Conservation (phyloP, 2,797 vertebrate genomes). For the Dryobates pubescens region DNA sequence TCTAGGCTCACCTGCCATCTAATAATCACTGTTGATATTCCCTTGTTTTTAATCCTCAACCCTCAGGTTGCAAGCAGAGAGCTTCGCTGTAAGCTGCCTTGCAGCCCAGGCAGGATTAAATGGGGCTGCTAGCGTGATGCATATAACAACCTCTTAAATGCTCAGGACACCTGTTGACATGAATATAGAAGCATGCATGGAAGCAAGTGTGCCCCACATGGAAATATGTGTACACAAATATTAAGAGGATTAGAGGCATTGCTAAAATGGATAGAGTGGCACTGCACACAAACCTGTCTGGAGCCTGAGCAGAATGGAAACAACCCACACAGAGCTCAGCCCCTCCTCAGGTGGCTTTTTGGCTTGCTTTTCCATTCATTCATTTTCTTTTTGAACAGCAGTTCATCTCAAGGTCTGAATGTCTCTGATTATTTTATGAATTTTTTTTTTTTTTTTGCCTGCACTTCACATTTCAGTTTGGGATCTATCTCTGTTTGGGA, state of each 20-base stretch:
- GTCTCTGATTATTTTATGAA: background rate
- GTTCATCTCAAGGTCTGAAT: background rate
- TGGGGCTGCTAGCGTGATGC: background rate
- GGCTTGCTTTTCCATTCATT: background rate
- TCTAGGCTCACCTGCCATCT: background rate
- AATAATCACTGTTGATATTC: background rate
- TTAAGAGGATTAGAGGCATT: background rate
- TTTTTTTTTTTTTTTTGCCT: background rate
- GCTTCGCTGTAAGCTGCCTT: background rate
- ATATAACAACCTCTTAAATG: background rate
- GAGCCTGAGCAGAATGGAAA: background rate
- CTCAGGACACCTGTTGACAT: constrained; percentile 17
- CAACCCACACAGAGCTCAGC: background rate
- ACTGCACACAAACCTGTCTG: background rate
- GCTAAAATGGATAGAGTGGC: background rate
- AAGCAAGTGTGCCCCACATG: background rate
- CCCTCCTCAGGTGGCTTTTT: background rate
- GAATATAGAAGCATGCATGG: background rate
- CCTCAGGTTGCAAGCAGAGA: accelerated
- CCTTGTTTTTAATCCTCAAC: background rate
- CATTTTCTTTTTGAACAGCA: background rate
- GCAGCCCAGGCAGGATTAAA: background rate
- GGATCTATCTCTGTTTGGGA: background rate
- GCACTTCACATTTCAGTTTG: background rate
- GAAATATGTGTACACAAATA: background rate